Evolutionary conservation across 2,888 invertebrate genomes (phyloP), one percentile per base, ranked within the genome.

Genomic region (Incurvaria masculella): DNA sequence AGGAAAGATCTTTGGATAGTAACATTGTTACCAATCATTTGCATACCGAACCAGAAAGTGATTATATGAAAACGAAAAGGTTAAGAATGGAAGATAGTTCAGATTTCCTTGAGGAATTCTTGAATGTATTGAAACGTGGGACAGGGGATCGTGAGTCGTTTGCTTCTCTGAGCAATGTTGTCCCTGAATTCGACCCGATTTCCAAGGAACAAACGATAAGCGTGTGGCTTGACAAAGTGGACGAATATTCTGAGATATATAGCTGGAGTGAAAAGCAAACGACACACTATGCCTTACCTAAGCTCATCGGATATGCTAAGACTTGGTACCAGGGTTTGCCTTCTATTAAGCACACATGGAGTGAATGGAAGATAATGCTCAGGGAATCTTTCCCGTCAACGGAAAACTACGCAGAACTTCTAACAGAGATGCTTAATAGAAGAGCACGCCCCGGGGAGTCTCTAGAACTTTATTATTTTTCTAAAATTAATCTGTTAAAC

Each of bases 141-240:
- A n/a, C n/a, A n/a, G n/a, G n/a, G n/a, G n/a, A n/a, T n/a, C n/a
- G n/a, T n/a, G n/a, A n/a, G n/a, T n/a, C n/a, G n/a, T n/a, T n/a
- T n/a, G n/a, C n/a, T n/a, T n/a, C n/a, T n/a, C n/a, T n/a, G n/a
- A n/a, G n/a, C n/a, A 51, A 51, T 23, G 50, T 53, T 1, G 43
- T 51, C 14, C 51, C 53, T 1, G 50, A 52, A 19, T 54, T 54
- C 42, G 48, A 52, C 21, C 52, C 54, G 2, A 52, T 54, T 51
- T 8, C 39, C 2, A 54, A 51, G 21, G 50, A 39, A 4, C 51
- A 54, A 44, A 51, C 52, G 14, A 48, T 51, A 17, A 14, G 46
- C 8, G 47, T 42, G 16, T 53, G 53, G 53, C n/a, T 53, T 11
- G 45, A 23, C 27, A 50, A 52, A 40, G 53, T 53, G 10, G 48